These are phyloP conservation scores for Temnothorax curvispinosus DNA, from an alignment of 1,140 invertebrate genomes.

Conservation along the genomic window DNA sequence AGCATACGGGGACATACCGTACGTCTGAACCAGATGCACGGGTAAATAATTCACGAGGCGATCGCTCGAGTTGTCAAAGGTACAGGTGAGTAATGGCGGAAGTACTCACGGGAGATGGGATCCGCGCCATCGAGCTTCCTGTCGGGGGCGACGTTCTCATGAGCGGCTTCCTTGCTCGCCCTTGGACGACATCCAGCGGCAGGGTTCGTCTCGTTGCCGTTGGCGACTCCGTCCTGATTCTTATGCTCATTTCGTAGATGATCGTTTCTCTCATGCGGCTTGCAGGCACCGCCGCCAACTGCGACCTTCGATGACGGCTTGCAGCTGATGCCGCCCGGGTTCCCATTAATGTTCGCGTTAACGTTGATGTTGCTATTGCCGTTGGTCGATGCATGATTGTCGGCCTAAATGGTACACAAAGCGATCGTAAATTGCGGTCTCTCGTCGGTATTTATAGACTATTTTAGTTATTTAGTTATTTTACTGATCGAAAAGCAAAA, in stretches of 20 bases:
- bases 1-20: neutral
- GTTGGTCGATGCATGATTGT: slow-evolving; percentile 71
- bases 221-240: slow-evolving; percentile 65
- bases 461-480: neutral
- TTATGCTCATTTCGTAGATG: slow-evolving; percentile 73
- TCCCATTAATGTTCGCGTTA: slow-evolving; percentile 76
- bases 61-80: slow-evolving; percentile 68
- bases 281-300: slow-evolving; percentile 68
- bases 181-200: slow-evolving; percentile 77
- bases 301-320: slow-evolving; percentile 73
- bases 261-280: slow-evolving; percentile 71
- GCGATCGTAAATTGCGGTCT: slow-evolving; percentile 17
- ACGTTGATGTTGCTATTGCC: slow-evolving; percentile 78
- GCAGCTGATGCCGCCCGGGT: slow-evolving; percentile 69
- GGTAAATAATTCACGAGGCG: slow-evolving; percentile 71
- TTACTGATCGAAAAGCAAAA: neutral
- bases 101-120: slow-evolving; percentile 80
- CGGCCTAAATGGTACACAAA: slow-evolving; percentile 58
- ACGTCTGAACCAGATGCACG: slow-evolving; percentile 26
- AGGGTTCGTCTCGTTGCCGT: slow-evolving; percentile 70
- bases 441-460: neutral
- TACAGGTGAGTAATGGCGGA: slow-evolving; percentile 70
- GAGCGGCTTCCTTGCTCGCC: slow-evolving; percentile 76
- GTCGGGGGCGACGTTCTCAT: slow-evolving; percentile 76
- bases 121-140: slow-evolving; percentile 80